Base-by-base conservation (phyloP, 2,113 vertebrate species). In the Laticauda colubrina region DNA sequence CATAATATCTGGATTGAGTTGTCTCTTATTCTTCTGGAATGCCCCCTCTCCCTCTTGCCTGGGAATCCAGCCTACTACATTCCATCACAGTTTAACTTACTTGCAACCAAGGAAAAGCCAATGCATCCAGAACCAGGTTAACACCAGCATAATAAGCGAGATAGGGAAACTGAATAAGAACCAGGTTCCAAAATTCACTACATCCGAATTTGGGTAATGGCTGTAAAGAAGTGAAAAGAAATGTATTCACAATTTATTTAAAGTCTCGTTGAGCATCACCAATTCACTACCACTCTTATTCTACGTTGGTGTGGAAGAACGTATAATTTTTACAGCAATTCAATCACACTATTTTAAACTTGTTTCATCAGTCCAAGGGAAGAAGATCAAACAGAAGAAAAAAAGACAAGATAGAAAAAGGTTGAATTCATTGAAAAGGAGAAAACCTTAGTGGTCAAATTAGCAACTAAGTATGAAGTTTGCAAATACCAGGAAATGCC, bases 101-200 rank as follows among this genome's bases (percentile, higher is more conserved):
- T 99, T 99, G 99, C 98, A 99, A 94, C 99, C 99, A 1, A 99
- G 97, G 96, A 99, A 99, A 53, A 99, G 97, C 98, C 98, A 99
- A 87, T 99, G 99, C 97, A 99, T 98, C 99, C 99, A 99, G 90
- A 99, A 97, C 99, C 99, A 99, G 94, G 99, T 99, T 95, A 99
- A 96, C 43, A 99, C 96, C 97, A 99, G 96, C 98, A 99, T 99
- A 97, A 99, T 98, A 96, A 99, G 97, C 55, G 99, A 98, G 88
- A 99, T 98, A 88, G 99, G 99, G 88, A 99, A 98, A 94, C 99
- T 99, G 98, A 99, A 99, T 96, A 99, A 98, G 96, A 99, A 99
- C 99, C 99, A 99, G 0, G 99, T 99, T 85, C 99, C 99, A 8
- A 99, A 99, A 97, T 99, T 99, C 91, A 99, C 98, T 93, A 99